Conservation (phyloP, 2,797 vertebrate species). For the Uromys caudimaculatus region DNA sequence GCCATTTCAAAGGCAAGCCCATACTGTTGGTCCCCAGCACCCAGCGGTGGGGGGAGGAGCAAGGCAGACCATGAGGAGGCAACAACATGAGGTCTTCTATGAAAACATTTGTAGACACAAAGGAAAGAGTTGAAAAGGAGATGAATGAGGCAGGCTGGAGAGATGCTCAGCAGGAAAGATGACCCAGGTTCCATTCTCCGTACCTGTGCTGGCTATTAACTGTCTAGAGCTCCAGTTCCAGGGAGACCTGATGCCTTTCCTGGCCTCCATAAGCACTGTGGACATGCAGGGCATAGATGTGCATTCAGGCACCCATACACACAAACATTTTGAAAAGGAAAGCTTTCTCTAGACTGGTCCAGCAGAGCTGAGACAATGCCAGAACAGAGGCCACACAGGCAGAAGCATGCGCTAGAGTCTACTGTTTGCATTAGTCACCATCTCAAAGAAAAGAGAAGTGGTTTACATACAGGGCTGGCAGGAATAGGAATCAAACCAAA, state of each 20-base stretch:
- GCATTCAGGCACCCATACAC: neutral
- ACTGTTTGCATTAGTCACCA: neutral
- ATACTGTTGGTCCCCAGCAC: neutral
- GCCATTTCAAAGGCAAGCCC: neutral
- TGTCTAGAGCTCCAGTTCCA: neutral
- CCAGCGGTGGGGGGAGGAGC: fast-evolving
- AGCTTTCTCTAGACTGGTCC: neutral
- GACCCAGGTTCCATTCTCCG: neutral
- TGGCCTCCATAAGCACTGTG: neutral
- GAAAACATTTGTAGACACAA: neutral
- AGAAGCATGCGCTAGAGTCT: neutral
- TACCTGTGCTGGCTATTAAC: neutral
- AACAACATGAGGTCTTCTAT: neutral
- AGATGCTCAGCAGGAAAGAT: neutral
- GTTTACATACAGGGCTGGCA: neutral
- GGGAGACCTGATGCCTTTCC: neutral
- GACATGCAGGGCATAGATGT: neutral
- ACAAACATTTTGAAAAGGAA: neutral
- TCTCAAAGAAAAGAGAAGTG: neutral
- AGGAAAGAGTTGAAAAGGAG: neutral
- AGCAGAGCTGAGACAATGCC: neutral
- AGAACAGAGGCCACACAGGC: neutral
- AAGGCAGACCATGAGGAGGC: neutral
- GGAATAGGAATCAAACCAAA: neutral
- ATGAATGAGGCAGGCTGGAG: neutral